These are phyloP conservation scores for Chlorospingus semifuscus DNA, from an alignment of 2,797 vertebrate species.

Conservation along the genomic window DNA sequence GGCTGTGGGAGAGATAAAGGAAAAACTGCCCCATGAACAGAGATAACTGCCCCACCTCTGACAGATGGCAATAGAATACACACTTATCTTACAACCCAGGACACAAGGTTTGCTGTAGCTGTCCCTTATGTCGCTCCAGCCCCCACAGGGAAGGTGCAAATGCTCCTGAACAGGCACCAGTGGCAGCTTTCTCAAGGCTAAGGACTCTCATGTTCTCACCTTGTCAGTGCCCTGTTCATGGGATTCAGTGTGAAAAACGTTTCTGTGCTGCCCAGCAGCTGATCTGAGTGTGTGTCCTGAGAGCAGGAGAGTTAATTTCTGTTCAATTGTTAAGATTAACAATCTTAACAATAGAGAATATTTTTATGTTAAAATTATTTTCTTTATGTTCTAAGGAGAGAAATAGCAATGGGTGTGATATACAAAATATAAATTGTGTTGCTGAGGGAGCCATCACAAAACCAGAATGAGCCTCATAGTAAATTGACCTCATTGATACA, in stretches of 20 bases:
- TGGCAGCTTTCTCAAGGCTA: neutral
- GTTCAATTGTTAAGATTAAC: neutral
- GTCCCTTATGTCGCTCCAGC: neutral
- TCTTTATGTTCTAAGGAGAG: neutral
- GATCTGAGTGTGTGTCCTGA: neutral
- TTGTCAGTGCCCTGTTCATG: neutral
- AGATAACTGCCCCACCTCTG: neutral
- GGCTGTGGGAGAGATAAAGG: neutral
- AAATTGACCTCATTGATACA: neutral
- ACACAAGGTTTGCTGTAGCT: neutral
- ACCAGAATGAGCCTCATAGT: neutral
- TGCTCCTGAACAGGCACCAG: neutral
- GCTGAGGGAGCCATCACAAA: neutral
- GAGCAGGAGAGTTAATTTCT: neutral
- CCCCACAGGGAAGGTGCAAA: neutral
- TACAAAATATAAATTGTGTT: neutral
- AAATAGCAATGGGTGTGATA: neutral
- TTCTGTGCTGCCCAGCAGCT: neutral
- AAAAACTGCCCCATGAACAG: neutral
- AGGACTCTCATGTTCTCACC: neutral
- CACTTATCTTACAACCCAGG: neutral
- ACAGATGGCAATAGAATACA: rapidly evolving
- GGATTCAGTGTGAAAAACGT: neutral
- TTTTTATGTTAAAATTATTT: neutral
- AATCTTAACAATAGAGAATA: neutral